Base-by-base conservation (phyloP, 1,140 invertebrate species). In the Lerema accius region DNA sequence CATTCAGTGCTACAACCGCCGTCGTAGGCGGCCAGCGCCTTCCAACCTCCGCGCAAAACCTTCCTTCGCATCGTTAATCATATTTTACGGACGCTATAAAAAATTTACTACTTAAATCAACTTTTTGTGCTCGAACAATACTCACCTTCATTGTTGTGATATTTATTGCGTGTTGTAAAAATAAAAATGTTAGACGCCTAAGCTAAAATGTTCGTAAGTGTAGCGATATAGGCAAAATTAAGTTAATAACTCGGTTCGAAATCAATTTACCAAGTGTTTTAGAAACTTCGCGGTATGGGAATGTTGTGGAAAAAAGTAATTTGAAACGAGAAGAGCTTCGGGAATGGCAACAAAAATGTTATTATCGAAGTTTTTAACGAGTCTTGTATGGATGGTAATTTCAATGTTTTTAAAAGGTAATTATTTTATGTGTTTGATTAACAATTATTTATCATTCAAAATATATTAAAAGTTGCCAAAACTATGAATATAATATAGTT, bases 21-120 rank as follows among this genome's bases (percentile, higher is more conserved):
- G 76, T 62, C 64, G 75, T 63, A 70, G 80, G 70, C 71, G 69
- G 63, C 23, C 11, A 56, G 53, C 51, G 67, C 69, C 71, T 64
- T 65, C 61, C 46, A 50, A 51, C 62, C 60, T 56, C 56, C 58
- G 62, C 56, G 45, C 53, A 49, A 59, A 61, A 75, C 73, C 71
- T 79, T 75, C 67, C 56, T 60, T 59, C 79, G 74, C 65, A 65
- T 67, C 78, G 73, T 84, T 81, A 84, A 83, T 63, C 74, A 73
- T 67, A 71, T 77, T 83, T 80, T 83, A 84, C 73, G 74, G 73
- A 79, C 61, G 68, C 65, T 69, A 71, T 87, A 85, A 84, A 87
- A 71, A 72, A 67, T 84, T 83, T 82, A 81, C 76, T 76, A 76
- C 73, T 48, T 67, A 70, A 67, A 67, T 60, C 50, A 60, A 64